phyloP scores from a whole-genome alignment of 2,797 vertebrate genomes.

The Avahi laniger region DNA sequence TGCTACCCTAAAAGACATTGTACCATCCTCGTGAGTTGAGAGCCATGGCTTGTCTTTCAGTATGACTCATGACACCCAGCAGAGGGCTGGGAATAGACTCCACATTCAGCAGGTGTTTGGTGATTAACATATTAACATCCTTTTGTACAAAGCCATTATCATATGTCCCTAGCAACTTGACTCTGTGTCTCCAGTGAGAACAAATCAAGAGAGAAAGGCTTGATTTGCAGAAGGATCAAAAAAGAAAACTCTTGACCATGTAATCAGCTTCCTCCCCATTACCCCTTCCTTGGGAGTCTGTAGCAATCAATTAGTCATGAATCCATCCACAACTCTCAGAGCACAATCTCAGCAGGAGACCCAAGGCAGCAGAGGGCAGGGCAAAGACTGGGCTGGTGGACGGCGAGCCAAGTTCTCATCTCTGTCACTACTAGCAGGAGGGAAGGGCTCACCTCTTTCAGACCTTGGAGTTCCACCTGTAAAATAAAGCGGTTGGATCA shows the following conservation, averaged over 20 bases:
- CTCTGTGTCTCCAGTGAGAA: neutral
- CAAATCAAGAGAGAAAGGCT: neutral
- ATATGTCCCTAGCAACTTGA: neutral
- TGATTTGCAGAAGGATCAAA: conserved; percentile 2
- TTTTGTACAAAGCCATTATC: neutral
- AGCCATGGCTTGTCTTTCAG: neutral
- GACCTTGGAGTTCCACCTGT: neutral
- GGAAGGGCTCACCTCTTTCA: neutral
- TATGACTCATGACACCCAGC: neutral
- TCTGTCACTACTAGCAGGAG: neutral
- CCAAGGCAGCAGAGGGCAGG: neutral
- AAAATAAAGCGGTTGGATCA: neutral
- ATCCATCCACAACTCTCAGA: neutral
- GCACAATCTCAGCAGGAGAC: neutral
- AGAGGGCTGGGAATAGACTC: neutral
- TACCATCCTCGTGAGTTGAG: neutral
- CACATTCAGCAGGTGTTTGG: neutral
- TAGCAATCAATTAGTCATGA: neutral
- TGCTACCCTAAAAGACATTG: neutral
- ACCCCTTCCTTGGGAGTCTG: neutral
- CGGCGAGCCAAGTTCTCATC: neutral
- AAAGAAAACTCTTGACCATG: neutral
- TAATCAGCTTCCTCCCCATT: neutral
- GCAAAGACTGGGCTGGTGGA: neutral
- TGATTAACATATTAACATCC: neutral